Evolutionary conservation across 2,797 vertebrate species (phyloP), one percentile per base, ranked within the genome.

Genomic region (Anabacerthia variegaticeps): DNA sequence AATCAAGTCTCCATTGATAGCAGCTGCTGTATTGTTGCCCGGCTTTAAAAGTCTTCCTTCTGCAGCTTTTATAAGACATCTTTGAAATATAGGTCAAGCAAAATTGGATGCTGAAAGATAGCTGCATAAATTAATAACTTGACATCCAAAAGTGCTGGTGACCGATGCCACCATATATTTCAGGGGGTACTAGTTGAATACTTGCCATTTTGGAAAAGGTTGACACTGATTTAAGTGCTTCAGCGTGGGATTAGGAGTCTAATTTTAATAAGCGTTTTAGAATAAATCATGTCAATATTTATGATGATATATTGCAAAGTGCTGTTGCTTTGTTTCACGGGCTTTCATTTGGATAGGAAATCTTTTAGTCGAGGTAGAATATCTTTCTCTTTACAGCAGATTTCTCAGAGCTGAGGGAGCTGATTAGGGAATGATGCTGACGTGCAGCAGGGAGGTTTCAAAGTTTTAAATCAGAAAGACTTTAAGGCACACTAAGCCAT

Each of bases 231-330:
- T 94, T 93, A 95, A 88, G 58, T 43, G 59, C 56, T 89, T 85
- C 75, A 83, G 20, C 1, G 1, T 76, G 86, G 86, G 91, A 93
- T 97, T 94, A 96, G 89, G 61, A 86, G 34, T 39, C 82, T 97
- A 94, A 94, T 93, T 96, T 96, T 93, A 90, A 89, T 80, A 91
- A 91, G 62, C 17, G 2, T 49, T 95, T 93, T 44, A 14, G 88
- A 84, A 87, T 96, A 95, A 94, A 81, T 90, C 59, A 88, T 22
- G 65, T 76, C 55, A 56, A 61, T 84, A 69, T 94, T 96, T 95
- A 90, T 54, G 73, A 39, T 85, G 77, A 88, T 83, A 18, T 74
- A 93, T 67, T 73, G 56, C 28, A 82, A 93, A 94, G 26, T 43
- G 49, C 73, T 82, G 39, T 73, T 85, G 48, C 89, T 92, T 85